Evolutionary conservation across 2,797 vertebrate genomes (phyloP), one percentile per base, ranked within the genome.

Genomic region (Halcyon smyrnensis): DNA sequence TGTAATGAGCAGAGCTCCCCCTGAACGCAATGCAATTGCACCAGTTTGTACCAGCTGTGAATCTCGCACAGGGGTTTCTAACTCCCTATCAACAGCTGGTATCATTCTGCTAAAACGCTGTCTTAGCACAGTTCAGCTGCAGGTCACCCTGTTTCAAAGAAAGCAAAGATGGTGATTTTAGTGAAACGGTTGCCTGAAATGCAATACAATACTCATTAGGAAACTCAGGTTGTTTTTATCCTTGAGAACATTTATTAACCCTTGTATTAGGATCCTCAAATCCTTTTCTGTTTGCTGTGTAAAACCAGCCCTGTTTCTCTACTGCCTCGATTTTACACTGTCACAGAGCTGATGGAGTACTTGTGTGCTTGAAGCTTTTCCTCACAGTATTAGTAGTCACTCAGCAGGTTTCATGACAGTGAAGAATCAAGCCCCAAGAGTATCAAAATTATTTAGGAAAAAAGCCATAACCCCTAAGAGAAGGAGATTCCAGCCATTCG

Each of bases 101-200:
- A 54, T 41, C 89, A 89, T 95, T 93, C 75, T 78, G 53, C 75
- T 89, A 92, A 85, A 96, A 56, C 69, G 65, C 34, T 69, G 54
- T 28, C 84, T 91, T 64, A 69, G 37, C 60, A 77, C 68, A 94
- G 92, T 93, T 93, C 91, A 95, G 60, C 81, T 80, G 53, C 34
- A 89, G 93, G 78, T 95, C 89, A 92, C 41, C 28, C 81, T 56
- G 62, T 67, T 96, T 95, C 64, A 85, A 90, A 96, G 46, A 84
- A 81, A 90, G 67, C 50, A 84, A 88, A 83, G 45, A 94, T 71
- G 32, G 71, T 50, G 57, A 71, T 92, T 93, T 68, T 59, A 50
- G 68, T 81, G 62, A 92, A 93, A 87, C 0, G 1, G 41, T 87
- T 87, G 76, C 57, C 76, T 91, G 53, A 83, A 94, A 89, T 48